Base-by-base conservation (phyloP, 2,113 vertebrate genomes). In the Microtus richardsoni region DNA sequence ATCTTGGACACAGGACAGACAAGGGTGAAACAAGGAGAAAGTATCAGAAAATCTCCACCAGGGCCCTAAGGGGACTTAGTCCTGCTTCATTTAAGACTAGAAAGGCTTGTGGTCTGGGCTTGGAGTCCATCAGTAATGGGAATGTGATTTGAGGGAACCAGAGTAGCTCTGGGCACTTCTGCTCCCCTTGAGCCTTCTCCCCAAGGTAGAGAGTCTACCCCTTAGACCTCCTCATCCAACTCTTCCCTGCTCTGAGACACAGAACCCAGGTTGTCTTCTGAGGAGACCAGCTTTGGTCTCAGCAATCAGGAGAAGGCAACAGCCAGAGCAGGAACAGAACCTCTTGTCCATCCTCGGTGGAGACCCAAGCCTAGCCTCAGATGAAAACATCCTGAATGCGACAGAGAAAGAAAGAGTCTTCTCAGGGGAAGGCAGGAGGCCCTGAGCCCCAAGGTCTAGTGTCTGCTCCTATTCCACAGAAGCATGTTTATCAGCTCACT, bases 1-100 rank as follows among this genome's bases (percentile, higher is more conserved):
- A 93, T 44, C 74, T 7, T n/a, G 2, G 33, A 21, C 4, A n/a
- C 0, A 3, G 19, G 30, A 21, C 22, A 1, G 16, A n/a, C 1
- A 41, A 10, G 9, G 13, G 9, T 36, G 12, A 54, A 88, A 73
- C 8, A 49, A 73, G 41, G 33, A 39, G 16, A 19, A 74, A n/a
- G 16, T 4, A 36, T 26, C 16, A 36, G 93, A 12, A 88, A 58
- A 17, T 7, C 70, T 64, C n/a, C 5, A 9, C 16, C 16, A 21
- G 36, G 54, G 4, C 52, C 54, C 79, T 33, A 44, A 44, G 83
- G 52, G 17, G 44, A 41, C 84, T 58, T 36, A 39, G 62, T 58
- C 64, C 24, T 30, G 66, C 54, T 64, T 33, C 30, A 0, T 60
- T 36, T 19, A 39, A 11, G 49, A 58, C 26, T 41, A 26, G 66